phyloP scores from a whole-genome alignment of 2,888 invertebrate genomes.

The Salticus scenicus region DNA sequence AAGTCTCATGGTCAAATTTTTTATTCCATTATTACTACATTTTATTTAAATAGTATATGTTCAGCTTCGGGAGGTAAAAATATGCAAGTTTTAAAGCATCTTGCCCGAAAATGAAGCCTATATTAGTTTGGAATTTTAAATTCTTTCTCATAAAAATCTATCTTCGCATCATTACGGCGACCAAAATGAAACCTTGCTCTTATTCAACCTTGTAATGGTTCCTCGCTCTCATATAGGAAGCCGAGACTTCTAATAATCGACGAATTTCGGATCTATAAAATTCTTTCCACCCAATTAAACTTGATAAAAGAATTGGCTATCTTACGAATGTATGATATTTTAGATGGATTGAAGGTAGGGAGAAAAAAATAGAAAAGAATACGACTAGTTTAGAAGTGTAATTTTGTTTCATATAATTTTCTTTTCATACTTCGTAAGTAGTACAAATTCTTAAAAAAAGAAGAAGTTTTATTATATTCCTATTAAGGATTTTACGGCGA shows the following conservation, averaged over 20 bases:
- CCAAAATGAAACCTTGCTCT: slow-evolving; percentile 55
- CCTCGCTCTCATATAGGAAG: slow-evolving; percentile 34
- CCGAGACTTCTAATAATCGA: slow-evolving; percentile 37
- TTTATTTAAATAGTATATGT: no score
- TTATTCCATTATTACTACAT: no score
- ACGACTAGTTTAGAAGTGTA: not conserved
- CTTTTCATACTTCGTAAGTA: not conserved
- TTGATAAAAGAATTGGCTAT: slow-evolving; percentile 40
- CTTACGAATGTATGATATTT: not conserved
- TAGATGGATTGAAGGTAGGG: not conserved
- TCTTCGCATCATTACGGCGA: slow-evolving; percentile 48
- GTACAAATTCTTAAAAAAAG: not conserved
- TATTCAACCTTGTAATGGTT: slow-evolving; percentile 31
- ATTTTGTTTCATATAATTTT: slow-evolving; percentile 4
- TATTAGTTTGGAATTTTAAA: not conserved
- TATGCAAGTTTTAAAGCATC: no score
- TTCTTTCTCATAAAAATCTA: slow-evolving; percentile 49
- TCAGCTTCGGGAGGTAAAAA: no score
- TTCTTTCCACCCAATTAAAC: slow-evolving; percentile 67
- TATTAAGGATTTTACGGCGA: not conserved
- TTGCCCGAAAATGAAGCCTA: no score
- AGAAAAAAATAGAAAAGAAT: not conserved
- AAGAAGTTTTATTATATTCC: not conserved
- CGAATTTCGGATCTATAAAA: slow-evolving; percentile 64
- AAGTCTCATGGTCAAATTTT: no score